phyloP scores from a whole-genome alignment of 2,113 vertebrate species.

The Oenanthe oenanthe region DNA sequence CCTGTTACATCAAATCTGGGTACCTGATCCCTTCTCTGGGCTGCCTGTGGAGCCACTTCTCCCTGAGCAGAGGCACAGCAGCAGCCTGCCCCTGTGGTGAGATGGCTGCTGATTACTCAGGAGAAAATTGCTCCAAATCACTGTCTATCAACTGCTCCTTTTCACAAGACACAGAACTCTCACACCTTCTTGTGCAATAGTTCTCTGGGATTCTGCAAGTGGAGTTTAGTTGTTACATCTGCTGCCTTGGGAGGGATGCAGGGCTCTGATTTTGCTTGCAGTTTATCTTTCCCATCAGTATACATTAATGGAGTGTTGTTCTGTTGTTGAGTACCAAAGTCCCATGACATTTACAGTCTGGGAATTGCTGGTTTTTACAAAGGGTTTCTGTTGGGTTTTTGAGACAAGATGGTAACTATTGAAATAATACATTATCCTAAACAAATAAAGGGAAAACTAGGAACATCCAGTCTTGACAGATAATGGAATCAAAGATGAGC shows the following conservation, averaged over 20 bases:
- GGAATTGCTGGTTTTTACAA: neutral
- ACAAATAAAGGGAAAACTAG: neutral
- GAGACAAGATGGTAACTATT: neutral
- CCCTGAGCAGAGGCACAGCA: neutral
- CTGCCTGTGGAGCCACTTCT: neutral
- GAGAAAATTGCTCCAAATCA: neutral
- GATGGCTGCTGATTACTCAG: neutral
- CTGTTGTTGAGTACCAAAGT: neutral
- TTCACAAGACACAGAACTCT: neutral
- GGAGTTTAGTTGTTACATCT: neutral
- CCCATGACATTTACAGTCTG: neutral
- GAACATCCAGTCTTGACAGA: neutral
- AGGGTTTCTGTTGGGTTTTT: neutral
- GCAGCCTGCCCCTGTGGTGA: neutral
- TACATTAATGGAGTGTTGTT: neutral
- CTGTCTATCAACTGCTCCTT: neutral
- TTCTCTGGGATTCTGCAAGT: neutral
- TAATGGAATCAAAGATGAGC: neutral
- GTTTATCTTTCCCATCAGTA: neutral
- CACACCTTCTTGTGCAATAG: rapidly evolving
- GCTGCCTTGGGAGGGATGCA: neutral
- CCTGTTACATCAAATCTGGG: neutral
- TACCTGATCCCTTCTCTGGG: neutral
- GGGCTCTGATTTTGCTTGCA: neutral
- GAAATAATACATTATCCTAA: neutral